phyloP scores from a whole-genome alignment of 2,888 invertebrate genomes.

The Minunthozetes semirufus region DNA sequence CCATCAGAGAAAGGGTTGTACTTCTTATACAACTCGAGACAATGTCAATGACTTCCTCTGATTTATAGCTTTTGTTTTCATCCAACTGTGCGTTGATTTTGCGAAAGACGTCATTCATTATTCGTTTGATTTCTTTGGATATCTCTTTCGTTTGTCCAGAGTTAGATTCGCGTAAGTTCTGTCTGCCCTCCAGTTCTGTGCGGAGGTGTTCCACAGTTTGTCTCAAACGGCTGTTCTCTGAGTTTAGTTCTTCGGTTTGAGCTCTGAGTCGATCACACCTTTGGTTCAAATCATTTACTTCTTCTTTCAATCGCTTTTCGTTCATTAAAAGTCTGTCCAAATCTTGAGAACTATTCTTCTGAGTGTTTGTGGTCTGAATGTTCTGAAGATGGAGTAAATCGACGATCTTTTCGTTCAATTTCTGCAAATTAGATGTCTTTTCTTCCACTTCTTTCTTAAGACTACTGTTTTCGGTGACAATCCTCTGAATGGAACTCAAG shows the following conservation, averaged over 20 bases:
- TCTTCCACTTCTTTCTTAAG: slow-evolving; percentile 41
- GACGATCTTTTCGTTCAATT: slow-evolving; percentile 42
- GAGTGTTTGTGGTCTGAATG: neutral
- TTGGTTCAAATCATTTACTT: neutral
- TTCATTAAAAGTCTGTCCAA: neutral
- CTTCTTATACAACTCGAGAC: neutral
- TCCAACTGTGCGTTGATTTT: neutral
- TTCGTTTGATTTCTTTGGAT: neutral
- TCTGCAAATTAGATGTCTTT: slow-evolving; percentile 41
- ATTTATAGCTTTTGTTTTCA: neutral
- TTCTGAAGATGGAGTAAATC: slow-evolving; percentile 40
- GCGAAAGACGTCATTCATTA: neutral
- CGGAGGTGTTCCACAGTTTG: neutral
- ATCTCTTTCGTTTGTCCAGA: neutral
- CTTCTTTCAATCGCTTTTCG: neutral
- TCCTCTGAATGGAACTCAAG: slow-evolving; percentile 26
- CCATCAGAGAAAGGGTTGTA: neutral
- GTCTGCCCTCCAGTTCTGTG: neutral
- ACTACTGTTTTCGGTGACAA: slow-evolving; percentile 41
- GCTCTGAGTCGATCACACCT: neutral
- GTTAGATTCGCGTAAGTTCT: neutral
- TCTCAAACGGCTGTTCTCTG: neutral
- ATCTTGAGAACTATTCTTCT: neutral
- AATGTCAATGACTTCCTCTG: neutral
- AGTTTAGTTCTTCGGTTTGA: neutral